Evolutionary conservation across 2,888 invertebrate species (phyloP).

Genomic region (Nomada lathburiana): DNA sequence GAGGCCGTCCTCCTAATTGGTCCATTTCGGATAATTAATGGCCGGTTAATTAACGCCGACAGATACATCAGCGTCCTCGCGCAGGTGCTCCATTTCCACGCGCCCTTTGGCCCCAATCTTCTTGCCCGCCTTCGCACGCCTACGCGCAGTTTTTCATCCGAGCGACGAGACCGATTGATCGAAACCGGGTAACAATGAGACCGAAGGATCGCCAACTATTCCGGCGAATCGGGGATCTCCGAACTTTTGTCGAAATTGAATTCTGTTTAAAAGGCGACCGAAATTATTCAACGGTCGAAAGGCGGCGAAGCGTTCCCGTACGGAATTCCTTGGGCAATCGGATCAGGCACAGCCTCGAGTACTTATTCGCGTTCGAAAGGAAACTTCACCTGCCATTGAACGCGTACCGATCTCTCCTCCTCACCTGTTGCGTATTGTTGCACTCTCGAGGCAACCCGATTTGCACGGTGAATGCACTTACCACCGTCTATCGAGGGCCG

Average conservation of each 20-base stretch:
- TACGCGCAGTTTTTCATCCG: conserved; percentile 37
- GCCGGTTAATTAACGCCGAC: conserved; percentile 77
- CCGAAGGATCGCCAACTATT: background rate
- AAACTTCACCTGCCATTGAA: conserved; percentile 70
- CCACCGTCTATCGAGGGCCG: conserved; percentile 79
- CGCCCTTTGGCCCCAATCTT: conserved; percentile 30
- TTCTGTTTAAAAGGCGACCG: background rate
- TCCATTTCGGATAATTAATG: conserved; percentile 77
- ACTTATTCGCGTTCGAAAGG: conserved; percentile 55
- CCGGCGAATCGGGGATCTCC: background rate
- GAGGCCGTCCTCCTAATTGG: conserved; percentile 69
- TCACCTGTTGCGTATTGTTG: conserved; percentile 83
- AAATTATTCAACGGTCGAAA: conserved; percentile 1
- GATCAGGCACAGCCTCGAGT: conserved; percentile 59
- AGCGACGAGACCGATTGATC: conserved; percentile 49
- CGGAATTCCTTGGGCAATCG: conserved; percentile 46
- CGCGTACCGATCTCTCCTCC: conserved; percentile 75
- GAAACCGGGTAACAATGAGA: background rate
- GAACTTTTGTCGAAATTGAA: too few species aligned
- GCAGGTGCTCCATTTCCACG: conserved; percentile 51
- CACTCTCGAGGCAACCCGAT: conserved; percentile 79
- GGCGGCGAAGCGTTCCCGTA: conserved; percentile 2
- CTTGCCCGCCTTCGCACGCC: conserved; percentile 30
- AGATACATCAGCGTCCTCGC: conserved; percentile 68
- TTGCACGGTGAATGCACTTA: conserved; percentile 83